Evolutionary conservation across 2,888 invertebrate genomes (phyloP).

Genomic region (Leptura quadrifasciata): DNA sequence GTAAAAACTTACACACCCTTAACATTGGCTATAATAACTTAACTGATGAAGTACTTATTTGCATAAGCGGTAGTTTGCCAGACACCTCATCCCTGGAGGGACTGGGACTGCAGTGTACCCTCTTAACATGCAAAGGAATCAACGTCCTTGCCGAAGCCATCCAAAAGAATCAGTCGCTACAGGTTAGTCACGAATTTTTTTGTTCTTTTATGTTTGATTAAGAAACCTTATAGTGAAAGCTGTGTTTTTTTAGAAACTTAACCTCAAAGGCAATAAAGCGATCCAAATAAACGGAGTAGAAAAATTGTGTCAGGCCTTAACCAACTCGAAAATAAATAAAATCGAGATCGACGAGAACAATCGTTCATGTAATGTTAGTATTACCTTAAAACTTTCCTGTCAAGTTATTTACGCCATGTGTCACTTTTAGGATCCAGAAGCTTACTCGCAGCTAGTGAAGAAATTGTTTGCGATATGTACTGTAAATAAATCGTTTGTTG

Average conservation of each 20-base stretch:
- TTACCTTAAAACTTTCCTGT: neutral
- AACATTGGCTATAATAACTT: constrained; percentile 70
- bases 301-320: constrained; percentile 67
- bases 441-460: constrained; percentile 68
- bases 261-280: constrained; percentile 70
- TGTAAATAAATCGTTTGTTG: constrained; percentile 65
- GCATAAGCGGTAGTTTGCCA: constrained; percentile 63
- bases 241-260: constrained; percentile 65
- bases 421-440: constrained; percentile 66
- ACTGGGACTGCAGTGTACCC: constrained; percentile 69
- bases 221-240: neutral
- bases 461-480: constrained; percentile 69
- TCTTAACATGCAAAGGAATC: constrained; percentile 69
- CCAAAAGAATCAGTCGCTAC: constrained; percentile 65
- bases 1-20: constrained; percentile 68
- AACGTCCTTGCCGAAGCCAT: constrained; percentile 65
- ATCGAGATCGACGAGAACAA: constrained; percentile 70
- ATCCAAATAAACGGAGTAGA: constrained; percentile 69
- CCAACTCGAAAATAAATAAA: constrained; percentile 68
- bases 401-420: constrained; percentile 16
- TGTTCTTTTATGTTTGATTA: neutral
- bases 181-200: constrained; percentile 64
- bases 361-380: constrained; percentile 69
- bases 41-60: constrained; percentile 67
- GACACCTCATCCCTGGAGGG: constrained; percentile 66